phyloP scores from a whole-genome alignment of 1,140 invertebrate species.

The Drosophila ogumai region DNA sequence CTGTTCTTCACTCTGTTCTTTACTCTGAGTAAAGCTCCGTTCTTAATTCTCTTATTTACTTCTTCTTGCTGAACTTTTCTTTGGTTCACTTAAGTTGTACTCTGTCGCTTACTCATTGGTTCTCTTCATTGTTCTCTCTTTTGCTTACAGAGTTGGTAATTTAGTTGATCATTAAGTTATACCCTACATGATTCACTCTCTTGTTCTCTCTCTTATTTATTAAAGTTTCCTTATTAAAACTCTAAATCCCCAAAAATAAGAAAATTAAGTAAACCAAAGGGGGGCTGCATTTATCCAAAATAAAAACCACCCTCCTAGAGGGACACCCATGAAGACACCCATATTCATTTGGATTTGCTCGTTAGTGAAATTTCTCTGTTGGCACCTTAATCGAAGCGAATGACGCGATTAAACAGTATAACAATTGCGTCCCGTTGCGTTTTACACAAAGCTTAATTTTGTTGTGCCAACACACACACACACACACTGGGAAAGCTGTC shows the following conservation, averaged over 20 bases:
- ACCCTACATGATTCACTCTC: too few species aligned
- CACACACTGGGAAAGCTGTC: slow-evolving; percentile 6
- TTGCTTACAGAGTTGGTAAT: neutral
- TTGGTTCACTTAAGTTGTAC: too few species aligned
- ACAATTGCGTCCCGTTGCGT: slow-evolving; percentile 21
- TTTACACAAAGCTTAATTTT: slow-evolving; percentile 34
- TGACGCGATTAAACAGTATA: slow-evolving; percentile 47
- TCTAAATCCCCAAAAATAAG: neutral
- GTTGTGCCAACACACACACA: neutral
- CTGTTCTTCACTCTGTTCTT: too few species aligned
- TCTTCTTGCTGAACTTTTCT: too few species aligned
- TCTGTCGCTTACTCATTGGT: neutral
- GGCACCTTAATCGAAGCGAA: slow-evolving; percentile 37
- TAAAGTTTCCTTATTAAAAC: neutral
- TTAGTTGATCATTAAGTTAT: neutral
- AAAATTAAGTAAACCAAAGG: neutral
- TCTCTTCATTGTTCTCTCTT: neutral
- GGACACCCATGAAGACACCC: neutral
- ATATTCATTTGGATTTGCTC: slow-evolving; percentile 13
- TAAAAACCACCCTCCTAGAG: neutral
- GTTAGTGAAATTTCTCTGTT: slow-evolving; percentile 6
- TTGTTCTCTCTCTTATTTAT: neutral
- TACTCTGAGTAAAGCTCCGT: too few species aligned
- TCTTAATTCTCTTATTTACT: too few species aligned
- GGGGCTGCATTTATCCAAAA: neutral